Base-by-base conservation (phyloP, 2,888 invertebrate species). In the Elmis aenea region DNA sequence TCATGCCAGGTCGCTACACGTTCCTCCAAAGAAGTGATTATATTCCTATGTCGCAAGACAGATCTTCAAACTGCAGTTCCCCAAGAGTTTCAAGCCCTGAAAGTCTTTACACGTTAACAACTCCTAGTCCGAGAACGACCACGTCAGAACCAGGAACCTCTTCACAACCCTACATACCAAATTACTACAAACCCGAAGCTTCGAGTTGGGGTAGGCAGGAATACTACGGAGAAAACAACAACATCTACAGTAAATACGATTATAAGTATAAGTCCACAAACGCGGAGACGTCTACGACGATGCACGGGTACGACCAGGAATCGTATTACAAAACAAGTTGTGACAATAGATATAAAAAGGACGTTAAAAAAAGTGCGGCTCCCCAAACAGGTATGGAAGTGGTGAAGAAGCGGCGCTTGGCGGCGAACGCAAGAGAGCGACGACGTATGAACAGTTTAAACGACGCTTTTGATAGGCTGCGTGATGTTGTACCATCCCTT, bases 351-450 rank as follows among this genome's bases (percentile, higher is more conserved):
- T 47, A 44, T 24, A 50, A 50, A 11, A 46, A 30, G 27, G 45
- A 47, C 2, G 34, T 20, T 9, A 42, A 41, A 20, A 45, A 43
- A 21, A 39, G 25, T 8, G 15, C 44, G 8, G 24, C 49, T 35
- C 18, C 18, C 8, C 53, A 59, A 3, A 32, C 48, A 2, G 65
- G 65, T 2, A 38, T 63, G 44, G 67, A 67, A 38, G 62, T 67
- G 9, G 63, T 66, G 64, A 73, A 74, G 57, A 78, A 77, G 50
- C 62, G 84, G 28, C 62, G 84, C 35, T 58, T 83, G 32, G 83
- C 83, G 2, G 84, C 84, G 1, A 84, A 84, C 62, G 83, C 83
- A 2, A 62, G 84, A n/a, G 85, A 85, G 60, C 63, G 85, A 38
- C 69, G 81, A 33, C 62, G 85, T 22, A 85, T 85, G 84, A 79